Percentiles rank a stretch among this genome's conserved stretches.
phyloP scores from a whole-genome alignment of 2,888 invertebrate species.

The Tribolium freemani region DNA sequence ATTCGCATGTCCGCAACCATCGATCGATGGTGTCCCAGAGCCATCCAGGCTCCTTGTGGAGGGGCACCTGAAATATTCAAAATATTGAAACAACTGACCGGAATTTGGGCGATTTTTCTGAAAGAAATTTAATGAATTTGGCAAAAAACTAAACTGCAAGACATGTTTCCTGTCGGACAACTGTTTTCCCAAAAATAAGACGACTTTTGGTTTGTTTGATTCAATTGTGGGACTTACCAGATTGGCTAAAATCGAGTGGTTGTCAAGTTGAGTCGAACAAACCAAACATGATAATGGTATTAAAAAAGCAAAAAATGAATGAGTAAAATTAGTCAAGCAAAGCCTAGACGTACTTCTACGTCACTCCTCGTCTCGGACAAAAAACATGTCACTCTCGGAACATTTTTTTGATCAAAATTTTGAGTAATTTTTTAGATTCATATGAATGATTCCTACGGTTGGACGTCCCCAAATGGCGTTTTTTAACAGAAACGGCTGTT shows the following conservation, averaged over 20 bases:
- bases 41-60: conserved; percentile 97
- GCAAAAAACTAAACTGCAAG: conserved; percentile 27
- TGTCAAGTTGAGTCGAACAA: not conserved
- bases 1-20: conserved; percentile 77
- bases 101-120: not conserved
- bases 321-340: not conserved
- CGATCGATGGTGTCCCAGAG: conserved; percentile 91
- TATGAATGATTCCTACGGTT: conserved; percentile 62
- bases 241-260: conserved; percentile 14
- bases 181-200: not conserved
- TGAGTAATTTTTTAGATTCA: conserved; percentile 20
- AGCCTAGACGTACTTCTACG: conserved; percentile 19
- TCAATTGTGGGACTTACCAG: conserved; percentile 10
- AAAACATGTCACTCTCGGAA: conserved; percentile 47
- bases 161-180: conserved; percentile 48
- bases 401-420: not conserved
- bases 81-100: not conserved
- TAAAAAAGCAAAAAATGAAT: not conserved
- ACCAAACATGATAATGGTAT: conserved; percentile 10
- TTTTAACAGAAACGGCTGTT: conserved; percentile 42
- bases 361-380: conserved; percentile 33
- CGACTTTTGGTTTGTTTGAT: conserved; percentile 20
- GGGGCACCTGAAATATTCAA: conserved; percentile 75
- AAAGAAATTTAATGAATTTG: conserved; percentile 2
- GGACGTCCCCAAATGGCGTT: conserved; percentile 51